Base-by-base conservation (phyloP, 2,797 vertebrate species). In the Glossophaga mutica region DNA sequence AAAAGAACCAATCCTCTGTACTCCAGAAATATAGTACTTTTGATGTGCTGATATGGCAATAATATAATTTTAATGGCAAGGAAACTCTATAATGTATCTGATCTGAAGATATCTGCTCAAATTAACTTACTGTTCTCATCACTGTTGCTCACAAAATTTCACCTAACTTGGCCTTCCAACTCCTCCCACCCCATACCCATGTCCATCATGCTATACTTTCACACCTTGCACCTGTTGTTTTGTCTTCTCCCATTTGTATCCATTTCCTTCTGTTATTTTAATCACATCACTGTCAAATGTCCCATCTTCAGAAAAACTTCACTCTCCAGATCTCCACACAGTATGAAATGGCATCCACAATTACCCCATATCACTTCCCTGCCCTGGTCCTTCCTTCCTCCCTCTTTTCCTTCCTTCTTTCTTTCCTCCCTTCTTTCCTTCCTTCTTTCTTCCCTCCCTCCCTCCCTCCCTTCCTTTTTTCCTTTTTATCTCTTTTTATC, bases 271-370 rank as follows among this genome's bases (percentile, higher is more conserved):
- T 34, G 65, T 44, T 65, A 9, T 42, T 79, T 55, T 4, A 21
- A 48, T 82, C 55, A n/a, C 18, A 5, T 19, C 34, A 1, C 29
- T 57, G 10, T 48, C 10, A 34, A 70, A 62, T 9, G 29, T 11
- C 7, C 1, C 11, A 34, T 67, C 19, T 32, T 52, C 14, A 83
- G 10, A 48, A 9, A 32, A 34, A 3, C 22, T 39, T 29, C 24
- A 6, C 6, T 87, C n/a, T 83, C 39, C 3, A 3, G 7, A 5
- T 90, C 29, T 83, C 34, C 4, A 3, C 0, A 9, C 2, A 55
- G 0, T n/a, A 29, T 14, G 21, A n/a, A 68, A 19, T 10, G 16
- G 3, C 0, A 22, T 12, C 2, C 2, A 3, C 0, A 0, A 9
- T n/a, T 67, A 16, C 0, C 42, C 11, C 12, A 26, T 6, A 24